Conservation (phyloP, 2,113 vertebrate genomes). For the Ophthalmolycus amberensis region DNA sequence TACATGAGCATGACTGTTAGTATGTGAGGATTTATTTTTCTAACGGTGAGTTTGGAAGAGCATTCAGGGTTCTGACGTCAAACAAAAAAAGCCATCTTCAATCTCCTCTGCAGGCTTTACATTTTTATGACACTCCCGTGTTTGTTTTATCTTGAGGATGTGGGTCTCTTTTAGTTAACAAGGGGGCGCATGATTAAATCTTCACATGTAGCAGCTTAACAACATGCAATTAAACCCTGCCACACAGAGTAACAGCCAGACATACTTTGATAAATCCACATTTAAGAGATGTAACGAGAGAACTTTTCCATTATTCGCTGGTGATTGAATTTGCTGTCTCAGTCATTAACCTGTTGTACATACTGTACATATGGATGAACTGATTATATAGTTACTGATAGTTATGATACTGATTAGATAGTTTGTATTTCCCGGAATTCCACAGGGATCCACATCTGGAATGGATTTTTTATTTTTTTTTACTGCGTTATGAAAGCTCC, state of each 20-base stretch:
- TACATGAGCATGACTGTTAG: background rate
- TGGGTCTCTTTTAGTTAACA: conserved; percentile 55
- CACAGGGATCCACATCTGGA: conserved; percentile 74
- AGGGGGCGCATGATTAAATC: conserved; percentile 45
- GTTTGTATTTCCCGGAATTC: conserved; percentile 69
- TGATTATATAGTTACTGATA: too few relatives aligned
- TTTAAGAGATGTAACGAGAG: conserved; percentile 22
- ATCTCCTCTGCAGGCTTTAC: conserved; percentile 21
- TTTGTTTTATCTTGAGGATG: conserved; percentile 69
- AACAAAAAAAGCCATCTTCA: conserved; percentile 15
- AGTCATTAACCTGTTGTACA: conserved; percentile 42
- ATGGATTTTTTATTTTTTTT: conserved; percentile 48
- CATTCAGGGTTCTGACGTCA: conserved; percentile 8
- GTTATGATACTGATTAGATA: too few relatives aligned
- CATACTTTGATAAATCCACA: conserved; percentile 43
- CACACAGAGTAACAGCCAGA: conserved; percentile 2
- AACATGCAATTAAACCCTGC: conserved; percentile 32
- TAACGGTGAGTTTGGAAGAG: conserved; percentile 7
- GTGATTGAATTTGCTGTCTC: conserved; percentile 14
- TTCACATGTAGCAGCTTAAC: conserved; percentile 31
- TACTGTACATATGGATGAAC: conserved; percentile 38
- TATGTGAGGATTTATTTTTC: conserved; percentile 33
- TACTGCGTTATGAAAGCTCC: conserved; percentile 45
- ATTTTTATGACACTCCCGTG: conserved; percentile 34
- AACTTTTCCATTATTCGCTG: background rate